Evolutionary conservation across 2,797 vertebrate species (phyloP).

Genomic region (Artibeus lituratus): DNA sequence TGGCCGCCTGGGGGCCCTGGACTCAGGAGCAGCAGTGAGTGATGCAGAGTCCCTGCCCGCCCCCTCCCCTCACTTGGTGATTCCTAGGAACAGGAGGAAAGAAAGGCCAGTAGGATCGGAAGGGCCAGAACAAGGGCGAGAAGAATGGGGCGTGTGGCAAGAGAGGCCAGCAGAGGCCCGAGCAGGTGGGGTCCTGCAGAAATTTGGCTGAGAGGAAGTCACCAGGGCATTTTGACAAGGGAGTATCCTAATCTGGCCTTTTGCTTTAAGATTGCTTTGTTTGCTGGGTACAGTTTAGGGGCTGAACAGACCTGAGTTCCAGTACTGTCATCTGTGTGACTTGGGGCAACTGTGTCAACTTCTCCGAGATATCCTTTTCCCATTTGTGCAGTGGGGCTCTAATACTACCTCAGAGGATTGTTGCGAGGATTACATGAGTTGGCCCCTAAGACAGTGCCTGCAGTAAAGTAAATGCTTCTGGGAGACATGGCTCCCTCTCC

Average conservation of each 20-base stretch:
- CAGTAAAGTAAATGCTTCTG: neutral
- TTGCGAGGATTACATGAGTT: neutral
- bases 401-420: neutral
- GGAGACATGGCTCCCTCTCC: neutral
- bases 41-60: neutral
- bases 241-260: neutral
- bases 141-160: neutral
- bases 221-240: neutral
- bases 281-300: neutral
- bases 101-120: neutral
- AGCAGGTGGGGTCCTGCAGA: neutral
- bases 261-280: neutral
- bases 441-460: neutral
- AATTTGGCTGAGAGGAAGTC: neutral
- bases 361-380: neutral
- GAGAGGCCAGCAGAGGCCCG: neutral
- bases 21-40: rapidly evolving
- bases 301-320: neutral
- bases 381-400: neutral
- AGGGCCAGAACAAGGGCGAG: neutral
- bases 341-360: neutral
- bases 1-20: neutral
- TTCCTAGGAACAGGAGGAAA: neutral
- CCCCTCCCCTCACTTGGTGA: too few relatives aligned
- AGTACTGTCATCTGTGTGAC: neutral